These are phyloP conservation scores for Urocyon cinereoargenteus DNA, from an alignment of 2,797 vertebrate species.

Conservation along the genomic window DNA sequence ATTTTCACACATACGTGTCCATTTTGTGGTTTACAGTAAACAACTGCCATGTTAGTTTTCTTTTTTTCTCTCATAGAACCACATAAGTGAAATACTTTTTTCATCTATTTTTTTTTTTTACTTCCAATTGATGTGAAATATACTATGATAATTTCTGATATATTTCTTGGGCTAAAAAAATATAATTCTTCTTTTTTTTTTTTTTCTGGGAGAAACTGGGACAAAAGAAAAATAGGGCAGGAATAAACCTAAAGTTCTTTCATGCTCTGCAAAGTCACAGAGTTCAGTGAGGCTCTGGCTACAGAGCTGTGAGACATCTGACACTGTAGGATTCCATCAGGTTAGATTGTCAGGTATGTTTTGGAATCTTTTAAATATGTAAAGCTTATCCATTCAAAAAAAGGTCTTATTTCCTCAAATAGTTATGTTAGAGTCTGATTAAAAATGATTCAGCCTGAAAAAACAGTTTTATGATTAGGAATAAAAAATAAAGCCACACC, in stretches of 20 bases:
- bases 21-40: constrained; percentile 68
- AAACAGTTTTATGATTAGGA: constrained; percentile 87
- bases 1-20: constrained; percentile 23
- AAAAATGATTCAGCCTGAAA: constrained; percentile 47
- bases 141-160: not conserved
- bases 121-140: not conserved
- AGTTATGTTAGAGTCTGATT: not conserved
- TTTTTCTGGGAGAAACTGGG: not conserved
- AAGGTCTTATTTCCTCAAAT: not conserved
- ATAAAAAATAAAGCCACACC: constrained; percentile 86
- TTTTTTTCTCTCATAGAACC: not conserved
- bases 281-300: not conserved
- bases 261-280: not conserved
- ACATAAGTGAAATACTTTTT: constrained; percentile 59
- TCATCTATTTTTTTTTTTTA: not conserved
- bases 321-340: not conserved
- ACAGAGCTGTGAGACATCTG: not conserved
- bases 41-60: not conserved
- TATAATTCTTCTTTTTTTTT: not conserved
- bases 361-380: constrained; percentile 82
- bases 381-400: not conserved
- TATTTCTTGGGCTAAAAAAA: constrained; percentile 34
- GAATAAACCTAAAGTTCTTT: not conserved
- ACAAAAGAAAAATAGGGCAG: not conserved
- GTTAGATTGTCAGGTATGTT: constrained; percentile 49